phyloP scores from a whole-genome alignment of 23 tunicate species.

The Styela plicata region DNA sequence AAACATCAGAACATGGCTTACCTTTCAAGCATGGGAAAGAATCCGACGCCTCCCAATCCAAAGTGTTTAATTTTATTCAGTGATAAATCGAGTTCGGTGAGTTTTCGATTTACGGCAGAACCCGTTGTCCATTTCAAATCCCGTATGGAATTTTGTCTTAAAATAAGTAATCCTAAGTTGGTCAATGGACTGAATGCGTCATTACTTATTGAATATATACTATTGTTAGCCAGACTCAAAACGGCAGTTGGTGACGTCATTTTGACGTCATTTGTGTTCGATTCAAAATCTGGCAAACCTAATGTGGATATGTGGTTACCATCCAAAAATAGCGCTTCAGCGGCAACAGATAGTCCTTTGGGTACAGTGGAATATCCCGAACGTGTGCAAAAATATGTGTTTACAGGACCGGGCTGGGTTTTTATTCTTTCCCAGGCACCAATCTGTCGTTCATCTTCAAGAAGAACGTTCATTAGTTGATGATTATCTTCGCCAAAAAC shows the following conservation, averaged over 20 bases:
- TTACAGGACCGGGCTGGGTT: background rate
- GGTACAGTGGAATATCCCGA: background rate
- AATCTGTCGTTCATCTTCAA: background rate
- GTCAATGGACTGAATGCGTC: background rate
- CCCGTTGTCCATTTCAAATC: background rate
- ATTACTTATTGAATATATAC: background rate
- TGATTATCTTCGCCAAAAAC: background rate
- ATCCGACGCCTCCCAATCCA: background rate
- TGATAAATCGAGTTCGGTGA: background rate
- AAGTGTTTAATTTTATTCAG: no score
- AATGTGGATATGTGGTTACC: background rate
- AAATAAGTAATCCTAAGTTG: background rate
- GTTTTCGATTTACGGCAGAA: background rate
- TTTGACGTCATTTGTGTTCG: background rate
- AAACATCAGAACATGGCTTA: background rate
- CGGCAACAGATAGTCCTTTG: background rate
- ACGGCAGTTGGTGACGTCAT: background rate
- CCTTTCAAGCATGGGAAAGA: background rate
- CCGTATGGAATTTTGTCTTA: background rate
- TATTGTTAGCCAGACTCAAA: background rate
- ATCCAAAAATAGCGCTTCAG: background rate
- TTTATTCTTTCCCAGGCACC: background rate
- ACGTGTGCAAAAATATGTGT: background rate
- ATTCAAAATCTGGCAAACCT: background rate
- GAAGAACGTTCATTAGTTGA: background rate